Evolutionary conservation across 2,888 invertebrate genomes (phyloP), one percentile per base, ranked within the genome.

Genomic region (Rotaria sp.): DNA sequence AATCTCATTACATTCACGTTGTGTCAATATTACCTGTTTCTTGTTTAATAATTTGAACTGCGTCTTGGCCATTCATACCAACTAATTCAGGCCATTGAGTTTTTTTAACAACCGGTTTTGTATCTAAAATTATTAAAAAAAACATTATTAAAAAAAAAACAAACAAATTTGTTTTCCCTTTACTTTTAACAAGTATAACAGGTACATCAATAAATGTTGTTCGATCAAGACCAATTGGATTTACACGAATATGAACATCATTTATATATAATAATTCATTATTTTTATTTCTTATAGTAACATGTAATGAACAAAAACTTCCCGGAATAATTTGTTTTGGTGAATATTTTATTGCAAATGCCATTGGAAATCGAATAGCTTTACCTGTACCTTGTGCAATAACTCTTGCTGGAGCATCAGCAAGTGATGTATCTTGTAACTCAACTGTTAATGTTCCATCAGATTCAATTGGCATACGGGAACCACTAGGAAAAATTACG

Each of bases 191-290:
- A 4, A 45, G 80, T n/a, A 45, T n/a, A 80, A 80, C 80, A 0
- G 80, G 80, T 45, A 45, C 15, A n/a, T 80, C 80, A n/a, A 80
- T 80, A 11, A 45, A n/a, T 45, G 45, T 80, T 80, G 80, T 80
- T 41, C 45, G 41, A 3, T 45, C n/a, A 26, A 21, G 10, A 15
- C 80, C 80, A 45, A 15, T 24, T 41, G 45, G 26, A 26, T 26
- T 45, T 45, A 80, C 45, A 3, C 1, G 1, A 5, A 41, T 45
- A n/a, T 15, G 41, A 26, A n/a, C 26, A 45, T 80, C 80, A 45
- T 80, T 80, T 3, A n/a, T n/a, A 80, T 45, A 80, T n/a, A 80
- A 45, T 45, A 80, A 45, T 80, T 41, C n/a, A 24, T 45, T 11
- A 21, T 80, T 26, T 45, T 45, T 41, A 80, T 80, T 45, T 80